Evolutionary conservation across 2,888 invertebrate species (phyloP).

Genomic region (Camptogramma bilineatum): DNA sequence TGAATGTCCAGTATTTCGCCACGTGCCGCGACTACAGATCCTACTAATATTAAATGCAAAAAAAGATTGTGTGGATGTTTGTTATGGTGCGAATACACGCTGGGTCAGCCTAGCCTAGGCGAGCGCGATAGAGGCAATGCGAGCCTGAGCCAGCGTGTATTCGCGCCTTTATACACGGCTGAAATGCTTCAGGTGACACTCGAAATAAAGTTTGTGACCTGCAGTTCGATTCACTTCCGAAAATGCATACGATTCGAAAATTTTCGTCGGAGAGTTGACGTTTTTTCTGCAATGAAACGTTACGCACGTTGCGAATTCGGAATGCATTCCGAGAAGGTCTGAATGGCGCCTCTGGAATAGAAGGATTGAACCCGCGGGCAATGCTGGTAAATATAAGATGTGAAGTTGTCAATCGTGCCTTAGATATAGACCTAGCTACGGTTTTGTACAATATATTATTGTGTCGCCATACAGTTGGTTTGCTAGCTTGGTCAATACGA

Average conservation of each 20-base stretch:
- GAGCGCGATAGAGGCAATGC: no score
- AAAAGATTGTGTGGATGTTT: not conserved
- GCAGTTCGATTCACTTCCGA: no score
- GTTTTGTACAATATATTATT: slow-evolving; percentile 57
- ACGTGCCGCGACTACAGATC: not conserved
- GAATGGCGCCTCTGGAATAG: no score
- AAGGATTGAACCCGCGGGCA: slow-evolving; percentile 34
- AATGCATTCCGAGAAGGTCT: no score
- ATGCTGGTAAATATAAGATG: slow-evolving; percentile 45
- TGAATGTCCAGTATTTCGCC: slow-evolving; percentile 25
- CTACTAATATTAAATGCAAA: not conserved
- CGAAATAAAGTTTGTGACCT: not conserved
- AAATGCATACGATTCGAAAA: no score
- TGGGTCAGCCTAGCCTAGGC: no score
- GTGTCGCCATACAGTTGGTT: slow-evolving; percentile 53
- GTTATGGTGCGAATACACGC: no score
- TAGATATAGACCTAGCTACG: slow-evolving; percentile 54
- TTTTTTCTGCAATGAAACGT: no score
- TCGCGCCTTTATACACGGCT: no score
- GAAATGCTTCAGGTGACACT: not conserved
- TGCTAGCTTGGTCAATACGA: slow-evolving; percentile 22
- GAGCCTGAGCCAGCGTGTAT: no score
- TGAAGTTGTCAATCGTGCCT: slow-evolving; percentile 72
- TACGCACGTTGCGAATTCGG: no score
- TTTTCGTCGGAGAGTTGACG: no score